These are phyloP conservation scores for Scytalopus superciliaris DNA, from an alignment of 2,113 vertebrate species.

Conservation along the genomic window DNA sequence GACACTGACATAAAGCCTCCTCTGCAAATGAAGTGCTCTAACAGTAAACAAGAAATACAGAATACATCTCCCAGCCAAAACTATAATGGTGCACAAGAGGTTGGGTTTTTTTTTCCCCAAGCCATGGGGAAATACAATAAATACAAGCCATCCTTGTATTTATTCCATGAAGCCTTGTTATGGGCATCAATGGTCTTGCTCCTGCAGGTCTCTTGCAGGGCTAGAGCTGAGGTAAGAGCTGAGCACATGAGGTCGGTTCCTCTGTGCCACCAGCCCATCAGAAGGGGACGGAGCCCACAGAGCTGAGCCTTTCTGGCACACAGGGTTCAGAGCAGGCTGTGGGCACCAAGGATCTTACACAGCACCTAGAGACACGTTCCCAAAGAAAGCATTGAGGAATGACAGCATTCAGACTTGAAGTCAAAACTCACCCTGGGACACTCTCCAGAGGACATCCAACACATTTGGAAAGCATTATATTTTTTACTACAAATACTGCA, in stretches of 20 bases:
- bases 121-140: no score
- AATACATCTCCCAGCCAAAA: not conserved
- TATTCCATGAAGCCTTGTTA: not conserved
- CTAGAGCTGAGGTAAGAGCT: not conserved
- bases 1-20: not conserved
- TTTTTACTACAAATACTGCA: slow-evolving; percentile 1
- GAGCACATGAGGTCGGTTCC: not conserved
- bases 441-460: not conserved
- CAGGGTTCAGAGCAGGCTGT: not conserved
- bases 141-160: no score
- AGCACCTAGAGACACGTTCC: not conserved
- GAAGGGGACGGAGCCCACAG: not conserved
- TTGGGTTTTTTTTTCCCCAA: no score
- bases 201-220: not conserved
- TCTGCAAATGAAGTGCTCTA: not conserved
- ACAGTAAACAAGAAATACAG: not conserved
- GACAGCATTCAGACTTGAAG: not conserved
- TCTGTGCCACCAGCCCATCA: not conserved
- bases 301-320: not conserved
- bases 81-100: not conserved
- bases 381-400: not conserved
- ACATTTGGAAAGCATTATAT: not conserved
- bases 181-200: not conserved
- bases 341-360: not conserved
- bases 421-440: not conserved